phyloP scores from a whole-genome alignment of 2,888 invertebrate genomes.

The Aleiodes testaceus region DNA sequence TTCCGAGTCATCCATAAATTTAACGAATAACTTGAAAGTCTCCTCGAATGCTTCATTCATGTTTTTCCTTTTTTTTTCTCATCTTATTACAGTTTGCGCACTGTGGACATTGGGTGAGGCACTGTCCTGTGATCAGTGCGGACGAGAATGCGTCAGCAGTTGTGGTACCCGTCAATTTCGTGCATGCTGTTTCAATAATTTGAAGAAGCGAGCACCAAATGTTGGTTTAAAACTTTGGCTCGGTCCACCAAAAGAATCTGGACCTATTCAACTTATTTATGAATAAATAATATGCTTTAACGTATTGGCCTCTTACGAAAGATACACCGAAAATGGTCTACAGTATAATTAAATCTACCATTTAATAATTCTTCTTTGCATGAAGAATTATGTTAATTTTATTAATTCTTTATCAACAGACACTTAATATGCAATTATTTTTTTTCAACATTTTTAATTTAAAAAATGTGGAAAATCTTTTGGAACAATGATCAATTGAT shows the following conservation, averaged over 20 bases:
- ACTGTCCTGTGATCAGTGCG: slow-evolving; percentile 81
- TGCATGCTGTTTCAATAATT: slow-evolving; percentile 83
- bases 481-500: not conserved
- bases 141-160: slow-evolving; percentile 79
- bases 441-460: not conserved
- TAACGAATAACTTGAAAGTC: slow-evolving; percentile 39
- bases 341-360: not conserved
- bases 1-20: slow-evolving; percentile 59
- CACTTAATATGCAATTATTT: not conserved
- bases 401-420: too few relatives aligned
- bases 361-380: not conserved
- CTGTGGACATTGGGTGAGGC: slow-evolving; percentile 72
- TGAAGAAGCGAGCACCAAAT: slow-evolving; percentile 75
- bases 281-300: not conserved
- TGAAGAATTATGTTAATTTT: not conserved
- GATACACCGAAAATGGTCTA: slow-evolving; percentile 21
- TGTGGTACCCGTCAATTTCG: slow-evolving; percentile 82
- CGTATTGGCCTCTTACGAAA: slow-evolving; percentile 4
- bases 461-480: not conserved
- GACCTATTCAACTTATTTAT: slow-evolving; percentile 50
- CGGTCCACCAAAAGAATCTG: slow-evolving; percentile 51
- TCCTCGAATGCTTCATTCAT: too few relatives aligned
- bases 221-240: slow-evolving; percentile 57
- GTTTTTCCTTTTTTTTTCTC: too few relatives aligned
- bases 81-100: slow-evolving; percentile 57